Base-by-base conservation (phyloP, 2,888 invertebrate species). In the Notodonta dromedarius region DNA sequence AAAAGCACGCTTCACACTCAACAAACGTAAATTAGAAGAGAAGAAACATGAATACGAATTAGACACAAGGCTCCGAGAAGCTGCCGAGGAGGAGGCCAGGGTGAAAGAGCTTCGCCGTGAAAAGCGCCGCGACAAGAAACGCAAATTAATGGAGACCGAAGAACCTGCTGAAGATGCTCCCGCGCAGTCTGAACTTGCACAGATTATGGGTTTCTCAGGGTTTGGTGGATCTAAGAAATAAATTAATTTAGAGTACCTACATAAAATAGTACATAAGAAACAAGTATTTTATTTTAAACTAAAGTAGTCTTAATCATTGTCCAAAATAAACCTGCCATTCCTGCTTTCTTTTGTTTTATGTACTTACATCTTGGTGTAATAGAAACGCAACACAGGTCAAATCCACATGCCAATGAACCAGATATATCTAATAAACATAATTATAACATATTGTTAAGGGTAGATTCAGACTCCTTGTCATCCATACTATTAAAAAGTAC, bases 1-100 rank as follows among this genome's bases (percentile, higher is more conserved):
- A 0, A 98, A 98, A 90, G 97, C 97, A 70, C 94, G 99, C 68
- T 99, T 99, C 93, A 97, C 97, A 76, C 85, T 95, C 40, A 99
- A 99, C 85, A 99, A 99, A 90, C 96, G 97, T 78, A 99, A 99
- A 92, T 92, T 97, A 82, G 99, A 98, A 87, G 99, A 99, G 80
- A 98, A 98, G 87, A 98, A 97, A 84, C 97, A 98, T 80, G 99
- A 99, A 83, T 99, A 99, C 87, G 98, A 99, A 88, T 94, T 99
- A 79, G 98, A 98, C 68, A 96, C 97, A 63, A 91, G 98, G 79
- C 94, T 99, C 67, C 96, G 97, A 76, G 99, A 99, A 88, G 95
- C 99, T 7, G 97, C 98, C 70, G 99, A 99, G 91, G 99, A 99
- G 92, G 99, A 99, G 84, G 98, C 99, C 63, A 97, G 98, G 75